Evolutionary conservation across 2,797 vertebrate species (phyloP).

Genomic region (Phataginus tetradactyla): DNA sequence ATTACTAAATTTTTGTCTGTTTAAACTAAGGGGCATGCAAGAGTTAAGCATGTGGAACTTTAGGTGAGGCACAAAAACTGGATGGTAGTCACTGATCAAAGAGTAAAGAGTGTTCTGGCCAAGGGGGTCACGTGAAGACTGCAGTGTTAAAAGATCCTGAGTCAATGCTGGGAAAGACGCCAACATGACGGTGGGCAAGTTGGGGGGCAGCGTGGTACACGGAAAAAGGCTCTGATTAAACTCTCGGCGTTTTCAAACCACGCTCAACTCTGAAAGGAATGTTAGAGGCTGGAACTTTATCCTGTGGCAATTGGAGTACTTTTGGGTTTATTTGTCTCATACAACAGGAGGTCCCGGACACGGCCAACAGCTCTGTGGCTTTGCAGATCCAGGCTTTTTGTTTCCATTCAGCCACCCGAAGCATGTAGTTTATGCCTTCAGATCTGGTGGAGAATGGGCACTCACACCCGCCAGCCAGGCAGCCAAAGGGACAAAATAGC

Average conservation of each 20-base stretch:
- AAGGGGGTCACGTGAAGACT: background rate
- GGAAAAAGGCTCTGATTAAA: background rate
- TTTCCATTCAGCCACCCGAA: background rate
- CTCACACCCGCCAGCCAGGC: background rate
- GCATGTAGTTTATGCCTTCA: background rate
- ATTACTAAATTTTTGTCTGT: background rate
- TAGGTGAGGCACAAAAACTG: background rate
- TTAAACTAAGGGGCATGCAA: background rate
- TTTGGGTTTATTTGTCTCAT: background rate
- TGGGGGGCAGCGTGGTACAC: fast-evolving
- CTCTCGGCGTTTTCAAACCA: background rate
- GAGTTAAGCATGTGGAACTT: background rate
- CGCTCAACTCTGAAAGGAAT: background rate
- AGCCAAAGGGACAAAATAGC: background rate
- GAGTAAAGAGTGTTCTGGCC: background rate
- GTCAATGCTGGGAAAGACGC: background rate
- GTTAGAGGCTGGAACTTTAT: background rate
- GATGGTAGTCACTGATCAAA: background rate
- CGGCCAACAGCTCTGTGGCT: background rate
- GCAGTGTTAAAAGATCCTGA: background rate
- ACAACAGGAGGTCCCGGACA: background rate
- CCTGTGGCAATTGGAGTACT: background rate
- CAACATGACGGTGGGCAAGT: background rate
- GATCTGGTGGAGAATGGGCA: no score
- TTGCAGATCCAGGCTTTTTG: background rate